Percentiles rank a stretch among this genome's conserved stretches.
Evolutionary conservation across 2,797 vertebrate species (phyloP).

Genomic region (Chromobotia macracanthus): DNA sequence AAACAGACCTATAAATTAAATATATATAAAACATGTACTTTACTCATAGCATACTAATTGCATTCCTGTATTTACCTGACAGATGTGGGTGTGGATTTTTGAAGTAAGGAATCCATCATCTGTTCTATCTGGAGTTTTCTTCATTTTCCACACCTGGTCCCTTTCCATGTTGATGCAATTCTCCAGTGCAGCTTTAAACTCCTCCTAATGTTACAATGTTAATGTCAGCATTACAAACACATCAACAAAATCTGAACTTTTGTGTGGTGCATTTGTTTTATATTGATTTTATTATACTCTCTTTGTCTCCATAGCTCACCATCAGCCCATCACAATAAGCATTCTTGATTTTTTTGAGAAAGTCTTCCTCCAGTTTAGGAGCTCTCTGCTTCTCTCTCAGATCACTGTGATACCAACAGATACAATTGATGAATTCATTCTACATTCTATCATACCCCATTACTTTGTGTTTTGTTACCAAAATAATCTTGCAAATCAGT

Average conservation of each 20-base stretch:
- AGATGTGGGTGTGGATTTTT: slow-evolving; percentile 77
- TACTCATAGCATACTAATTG: not conserved
- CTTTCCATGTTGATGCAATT: slow-evolving; percentile 74
- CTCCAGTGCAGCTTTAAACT: slow-evolving; percentile 70
- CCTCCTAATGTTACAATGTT: slow-evolving; percentile 73
- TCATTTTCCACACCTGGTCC: slow-evolving; percentile 72
- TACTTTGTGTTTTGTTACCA: not conserved
- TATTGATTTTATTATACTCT: not conserved
- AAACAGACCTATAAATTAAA: too few species aligned
- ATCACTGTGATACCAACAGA: slow-evolving; percentile 67
- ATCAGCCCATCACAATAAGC: slow-evolving; percentile 67
- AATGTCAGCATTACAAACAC: slow-evolving; percentile 4
- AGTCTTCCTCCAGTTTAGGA: slow-evolving; percentile 70
- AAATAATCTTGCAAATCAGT: slow-evolving; percentile 63
- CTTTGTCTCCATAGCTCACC: slow-evolving; percentile 62
- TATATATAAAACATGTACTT: too few species aligned
- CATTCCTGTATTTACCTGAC: slow-evolving; percentile 73
- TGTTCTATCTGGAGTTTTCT: slow-evolving; percentile 55
- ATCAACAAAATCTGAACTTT: not conserved
- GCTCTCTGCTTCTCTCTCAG: slow-evolving; percentile 73
- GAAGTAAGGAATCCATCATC: slow-evolving; percentile 71
- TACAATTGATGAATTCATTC: not conserved
- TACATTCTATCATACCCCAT: slow-evolving; percentile 16
- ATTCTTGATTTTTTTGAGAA: slow-evolving; percentile 70
- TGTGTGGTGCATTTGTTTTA: not conserved